Evolutionary conservation across 1,140 invertebrate species (phyloP), one percentile per base, ranked within the genome.

Genomic region (Proctacanthus coquilletti): DNA sequence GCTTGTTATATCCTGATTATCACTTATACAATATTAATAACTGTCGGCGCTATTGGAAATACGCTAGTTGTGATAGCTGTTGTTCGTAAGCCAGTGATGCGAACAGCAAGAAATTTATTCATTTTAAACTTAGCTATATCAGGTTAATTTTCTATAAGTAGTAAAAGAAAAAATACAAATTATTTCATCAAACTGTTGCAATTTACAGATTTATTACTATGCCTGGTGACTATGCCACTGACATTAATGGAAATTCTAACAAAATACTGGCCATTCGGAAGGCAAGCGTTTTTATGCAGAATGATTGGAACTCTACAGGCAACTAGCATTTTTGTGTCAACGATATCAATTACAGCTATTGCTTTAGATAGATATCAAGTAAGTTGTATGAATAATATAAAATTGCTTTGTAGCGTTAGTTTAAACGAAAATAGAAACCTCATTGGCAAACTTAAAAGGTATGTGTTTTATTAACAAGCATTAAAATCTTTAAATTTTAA

Each of bases 111-210:
- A 10, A 89, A 91, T 62, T 77, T 88, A 53, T 88, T 89, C 60
- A 88, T 91, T 40, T 73, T 87, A n/a, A 91, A 89, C 62, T 60
- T 88, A 45, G 85, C 85, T 5, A 76, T 87, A 8, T 86, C 83
- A 39, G 57, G 57, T 60, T 42, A 54, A 34, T 31, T 6, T 18
- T n/a, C 3, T 30, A n/a, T 31, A 17, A 19, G 14, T 34, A 19
- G 19, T 25, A 9, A 35, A 21, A 5, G 17, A 5, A 11, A n/a
- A n/a, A n/a, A n/a, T n/a, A n/a, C n/a, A n/a, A n/a, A n/a, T n/a
- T n/a, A n/a, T n/a, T n/a, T n/a, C n/a, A n/a, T n/a, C n/a, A n/a
- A n/a, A n/a, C n/a, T n/a, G n/a, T 32, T 32, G 13, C 9, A 32
- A 13, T 17, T 20, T 45, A 21, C 45, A 15, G 84, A 89, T 64